Evolutionary conservation across 2,888 invertebrate species (phyloP).

Genomic region (Alsophila aescularia): DNA sequence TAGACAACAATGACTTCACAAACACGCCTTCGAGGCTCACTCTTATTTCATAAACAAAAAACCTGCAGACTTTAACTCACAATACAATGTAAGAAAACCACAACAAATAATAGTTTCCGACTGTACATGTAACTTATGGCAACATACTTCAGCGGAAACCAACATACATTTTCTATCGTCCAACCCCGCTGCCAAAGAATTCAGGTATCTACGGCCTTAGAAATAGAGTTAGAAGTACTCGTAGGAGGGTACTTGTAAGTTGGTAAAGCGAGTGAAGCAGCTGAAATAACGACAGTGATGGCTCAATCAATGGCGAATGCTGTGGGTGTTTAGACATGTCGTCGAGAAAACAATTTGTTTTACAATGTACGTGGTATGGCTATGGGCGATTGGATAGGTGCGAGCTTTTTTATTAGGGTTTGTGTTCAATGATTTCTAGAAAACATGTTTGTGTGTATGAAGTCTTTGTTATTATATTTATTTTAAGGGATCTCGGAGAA

Average conservation of each 20-base stretch:
- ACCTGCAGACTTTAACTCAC: conserved; percentile 66
- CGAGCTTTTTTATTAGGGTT: conserved; percentile 25
- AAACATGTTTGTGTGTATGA: neutral
- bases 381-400: conserved; percentile 34
- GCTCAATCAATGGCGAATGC: conserved; percentile 75
- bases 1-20: conserved; percentile 27
- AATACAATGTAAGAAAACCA: conserved; percentile 75
- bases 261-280: conserved; percentile 59
- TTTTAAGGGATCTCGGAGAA: too few relatives aligned
- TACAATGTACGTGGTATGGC: conserved; percentile 63
- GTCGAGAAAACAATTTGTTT: conserved; percentile 76
- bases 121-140: conserved; percentile 76
- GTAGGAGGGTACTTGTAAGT: conserved; percentile 32
- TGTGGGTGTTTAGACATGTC: conserved; percentile 71
- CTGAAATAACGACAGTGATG: conserved; percentile 73
- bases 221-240: conserved; percentile 18
- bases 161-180: conserved; percentile 29
- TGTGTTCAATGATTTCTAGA: neutral
- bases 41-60: conserved; percentile 65
- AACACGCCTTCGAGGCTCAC: conserved; percentile 55
- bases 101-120: conserved; percentile 80
- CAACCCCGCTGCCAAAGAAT: conserved; percentile 5
- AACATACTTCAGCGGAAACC: conserved; percentile 62
- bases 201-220: conserved; percentile 27
- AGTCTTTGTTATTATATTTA: neutral